Evolutionary conservation across 1,140 invertebrate genomes (phyloP), one percentile per base, ranked within the genome.

Genomic region (Sycobia sp.): DNA sequence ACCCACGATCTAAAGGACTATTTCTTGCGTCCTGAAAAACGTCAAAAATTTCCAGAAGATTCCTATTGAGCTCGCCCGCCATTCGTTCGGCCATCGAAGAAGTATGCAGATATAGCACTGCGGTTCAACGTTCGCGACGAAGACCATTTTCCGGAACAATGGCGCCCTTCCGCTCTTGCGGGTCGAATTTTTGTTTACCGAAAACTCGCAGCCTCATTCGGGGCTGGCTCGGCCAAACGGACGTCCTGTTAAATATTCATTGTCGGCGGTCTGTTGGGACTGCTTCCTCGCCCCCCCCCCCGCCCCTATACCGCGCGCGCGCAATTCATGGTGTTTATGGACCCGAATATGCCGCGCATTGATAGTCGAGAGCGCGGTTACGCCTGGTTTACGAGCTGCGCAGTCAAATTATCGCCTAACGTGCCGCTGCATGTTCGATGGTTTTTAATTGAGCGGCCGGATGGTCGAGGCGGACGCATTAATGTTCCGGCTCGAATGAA

Each of bases 211-310:
- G 69, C 65, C 67, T 62, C 27, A 13, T 38, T 14, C 23, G 39
- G 5, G 39, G 47, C 27, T 50, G 8, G 47, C 27, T 47, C 43
- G 41, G 5, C 16, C 39, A 46, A 51, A 60, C 25, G 27, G 53
- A 43, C 16, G 20, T 43, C 44, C 65, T 69, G 67, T 72, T 66
- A 66, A 72, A 72, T 70, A 72, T 70, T 70, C 65, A 70, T 64
- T 50, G 47, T 25, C 10, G 23, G 44, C 25, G 22, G 10, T 7
- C n/a, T n/a, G n/a, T n/a, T n/a, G n/a, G n/a, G n/a, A n/a, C n/a
- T n/a, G n/a, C n/a, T n/a, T n/a, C n/a, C n/a, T n/a, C n/a, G n/a
- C n/a, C 18, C 20, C 16, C 20, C 20, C 20, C 20, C 14, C 22
- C 25, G 44, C n/a, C 16, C 39, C n/a, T 18, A 18, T 43, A 43